Percentiles rank a stretch among this genome's conserved stretches.
Evolutionary conservation across 2,888 invertebrate species (phyloP).

Genomic region (Volucella bombylans): DNA sequence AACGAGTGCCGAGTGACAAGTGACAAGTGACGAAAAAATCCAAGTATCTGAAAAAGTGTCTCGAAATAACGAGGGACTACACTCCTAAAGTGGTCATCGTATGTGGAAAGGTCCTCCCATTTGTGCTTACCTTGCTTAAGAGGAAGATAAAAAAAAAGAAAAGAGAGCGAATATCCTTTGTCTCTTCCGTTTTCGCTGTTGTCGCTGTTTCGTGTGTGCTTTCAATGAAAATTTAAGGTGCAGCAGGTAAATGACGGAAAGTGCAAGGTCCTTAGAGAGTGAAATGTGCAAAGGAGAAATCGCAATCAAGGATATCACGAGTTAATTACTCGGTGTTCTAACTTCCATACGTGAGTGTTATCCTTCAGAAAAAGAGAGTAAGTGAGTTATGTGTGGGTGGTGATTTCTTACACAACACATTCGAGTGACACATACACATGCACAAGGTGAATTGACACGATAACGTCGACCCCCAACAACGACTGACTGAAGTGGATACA

Average conservation of each 20-base stretch:
- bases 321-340: conserved; percentile 60
- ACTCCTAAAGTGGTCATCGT: conserved; percentile 11
- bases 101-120: conserved; percentile 18
- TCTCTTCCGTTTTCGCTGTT: not conserved
- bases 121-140: conserved; percentile 21
- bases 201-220: not conserved
- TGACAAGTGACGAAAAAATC: conserved; percentile 38
- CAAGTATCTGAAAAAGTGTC: conserved; percentile 34
- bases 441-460: conserved; percentile 54
- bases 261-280: conserved; percentile 41
- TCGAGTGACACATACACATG: conserved; percentile 20
- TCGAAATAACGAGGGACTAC: conserved; percentile 10
- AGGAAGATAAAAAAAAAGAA: not conserved
- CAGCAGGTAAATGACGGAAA: conserved; percentile 21
- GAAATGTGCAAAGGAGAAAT: conserved; percentile 41
- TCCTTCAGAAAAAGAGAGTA: conserved; percentile 2
- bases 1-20: conserved; percentile 11
- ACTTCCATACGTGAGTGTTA: conserved; percentile 32
- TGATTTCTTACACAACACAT: conserved; percentile 63
- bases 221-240: conserved; percentile 4
- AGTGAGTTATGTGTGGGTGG: not conserved
- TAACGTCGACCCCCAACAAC: conserved; percentile 17
- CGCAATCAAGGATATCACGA: conserved; percentile 36
- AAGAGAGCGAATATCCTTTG: conserved; percentile 33
- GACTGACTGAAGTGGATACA: conserved; percentile 31